These are phyloP conservation scores for Brachionichthys hirsutus DNA, from an alignment of 2,113 vertebrate genomes.

Conservation along the genomic window DNA sequence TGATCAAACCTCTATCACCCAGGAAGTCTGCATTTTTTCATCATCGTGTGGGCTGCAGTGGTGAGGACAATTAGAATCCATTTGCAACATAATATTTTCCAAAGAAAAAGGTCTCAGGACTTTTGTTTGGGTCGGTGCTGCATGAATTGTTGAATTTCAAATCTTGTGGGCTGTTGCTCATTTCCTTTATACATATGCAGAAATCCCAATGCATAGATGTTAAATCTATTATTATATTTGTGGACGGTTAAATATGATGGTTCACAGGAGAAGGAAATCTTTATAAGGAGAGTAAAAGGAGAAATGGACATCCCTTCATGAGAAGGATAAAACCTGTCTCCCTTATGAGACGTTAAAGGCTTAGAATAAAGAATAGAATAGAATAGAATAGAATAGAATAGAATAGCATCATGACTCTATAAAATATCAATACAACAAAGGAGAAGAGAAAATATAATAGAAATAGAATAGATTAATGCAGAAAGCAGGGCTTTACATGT, in stretches of 20 bases:
- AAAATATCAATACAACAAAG: not conserved
- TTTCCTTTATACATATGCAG: no score
- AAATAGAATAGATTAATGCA: not conserved
- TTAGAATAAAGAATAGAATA: not conserved
- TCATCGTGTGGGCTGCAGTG: slow-evolving; percentile 15
- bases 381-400: not conserved
- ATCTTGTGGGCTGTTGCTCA: no score
- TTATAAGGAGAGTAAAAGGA: slow-evolving; percentile 10
- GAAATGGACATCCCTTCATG: slow-evolving; percentile 41
- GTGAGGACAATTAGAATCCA: slow-evolving; percentile 28
- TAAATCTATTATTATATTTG: no score
- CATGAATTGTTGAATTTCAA: no score
- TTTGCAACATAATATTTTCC: slow-evolving; percentile 32
- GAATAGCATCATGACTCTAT: not conserved
- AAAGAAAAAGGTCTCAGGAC: slow-evolving; percentile 16
- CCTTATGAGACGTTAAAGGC: slow-evolving; percentile 25
- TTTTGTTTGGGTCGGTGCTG: slow-evolving; percentile 7
- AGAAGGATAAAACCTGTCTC: slow-evolving; percentile 20
- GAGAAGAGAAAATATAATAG: not conserved
- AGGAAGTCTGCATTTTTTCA: slow-evolving; percentile 5
- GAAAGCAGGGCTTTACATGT: no score
- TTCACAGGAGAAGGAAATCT: slow-evolving; percentile 23
- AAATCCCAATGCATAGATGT: no score
- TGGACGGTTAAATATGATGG: slow-evolving; percentile 21
- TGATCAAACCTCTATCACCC: slow-evolving; percentile 17